Conservation (phyloP, 2,888 invertebrate species). For the Drosophila atripex region DNA sequence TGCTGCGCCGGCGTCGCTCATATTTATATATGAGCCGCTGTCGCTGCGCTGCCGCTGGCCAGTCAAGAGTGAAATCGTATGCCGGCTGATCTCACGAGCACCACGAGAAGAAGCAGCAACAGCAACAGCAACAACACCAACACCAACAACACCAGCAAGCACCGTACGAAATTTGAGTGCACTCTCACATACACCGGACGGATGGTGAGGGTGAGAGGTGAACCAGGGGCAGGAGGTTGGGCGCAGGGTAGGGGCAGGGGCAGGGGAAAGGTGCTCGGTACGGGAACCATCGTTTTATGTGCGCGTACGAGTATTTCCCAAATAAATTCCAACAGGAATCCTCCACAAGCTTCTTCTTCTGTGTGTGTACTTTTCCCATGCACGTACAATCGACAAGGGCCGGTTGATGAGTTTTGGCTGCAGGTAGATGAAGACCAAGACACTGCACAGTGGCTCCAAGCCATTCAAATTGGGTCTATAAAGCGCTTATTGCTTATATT, state of each 20-base stretch:
- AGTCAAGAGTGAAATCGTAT: constrained; percentile 79
- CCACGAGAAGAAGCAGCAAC: constrained; percentile 28
- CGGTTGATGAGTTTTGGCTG: constrained; percentile 77
- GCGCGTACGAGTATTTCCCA: constrained; percentile 81
- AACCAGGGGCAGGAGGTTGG: constrained; percentile 45
- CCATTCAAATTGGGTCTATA: not conserved
- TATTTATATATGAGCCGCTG: constrained; percentile 81
- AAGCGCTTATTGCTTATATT: not conserved
- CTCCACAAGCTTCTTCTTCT: constrained; percentile 64
- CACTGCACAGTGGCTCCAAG: constrained; percentile 54
- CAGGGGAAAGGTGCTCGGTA: constrained; percentile 13
- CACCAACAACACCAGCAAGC: constrained; percentile 48
- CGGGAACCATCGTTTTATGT: constrained; percentile 56
- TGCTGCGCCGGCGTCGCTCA: constrained; percentile 80
- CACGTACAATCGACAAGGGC: constrained; percentile 79
- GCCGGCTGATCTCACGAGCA: constrained; percentile 77
- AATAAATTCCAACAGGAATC: constrained; percentile 83
- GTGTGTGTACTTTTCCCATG: constrained; percentile 83
- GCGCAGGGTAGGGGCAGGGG: not conserved
- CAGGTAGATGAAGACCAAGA: constrained; percentile 68
- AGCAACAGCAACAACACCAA: constrained; percentile 24
- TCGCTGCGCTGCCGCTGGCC: constrained; percentile 73
- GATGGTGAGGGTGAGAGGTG: constrained; percentile 20
- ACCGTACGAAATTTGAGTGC: constrained; percentile 80
- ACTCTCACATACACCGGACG: constrained; percentile 64